Percentiles rank a stretch among this genome's conserved stretches.
phyloP scores from a whole-genome alignment of 2,888 invertebrate species.

The Thereva nobilitata region DNA sequence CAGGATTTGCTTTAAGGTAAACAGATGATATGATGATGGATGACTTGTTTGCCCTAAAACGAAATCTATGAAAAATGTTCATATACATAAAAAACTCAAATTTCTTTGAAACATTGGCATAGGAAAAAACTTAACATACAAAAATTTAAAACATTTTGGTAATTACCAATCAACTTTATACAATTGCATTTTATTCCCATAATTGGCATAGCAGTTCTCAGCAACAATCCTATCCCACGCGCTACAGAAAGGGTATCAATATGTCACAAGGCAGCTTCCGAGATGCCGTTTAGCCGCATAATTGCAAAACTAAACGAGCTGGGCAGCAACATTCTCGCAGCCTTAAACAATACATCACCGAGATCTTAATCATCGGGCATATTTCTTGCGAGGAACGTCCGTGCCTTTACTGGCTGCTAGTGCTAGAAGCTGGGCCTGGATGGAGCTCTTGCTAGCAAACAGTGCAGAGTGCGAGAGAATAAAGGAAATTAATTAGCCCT shows the following conservation, averaged over 20 bases:
- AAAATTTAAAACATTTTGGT: too few species aligned
- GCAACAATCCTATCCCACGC: too few species aligned
- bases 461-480: conserved; percentile 35
- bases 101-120: too few species aligned
- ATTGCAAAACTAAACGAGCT: conserved; percentile 42
- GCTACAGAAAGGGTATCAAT: conserved; percentile 9
- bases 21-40: too few species aligned
- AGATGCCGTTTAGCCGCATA: conserved; percentile 43
- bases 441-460: conserved; percentile 19
- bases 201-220: too few species aligned
- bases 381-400: conserved; percentile 37
- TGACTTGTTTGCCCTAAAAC: too few species aligned
- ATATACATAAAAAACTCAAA: too few species aligned
- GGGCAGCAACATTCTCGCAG: conserved; percentile 36
- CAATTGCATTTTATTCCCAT: too few species aligned
- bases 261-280: conserved; percentile 40
- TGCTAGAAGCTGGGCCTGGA: background rate
- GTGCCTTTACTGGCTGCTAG: conserved; percentile 28
- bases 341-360: conserved; percentile 41
- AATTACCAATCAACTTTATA: too few species aligned
- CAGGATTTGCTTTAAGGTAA: too few species aligned
- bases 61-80: too few species aligned
- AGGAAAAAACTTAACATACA: too few species aligned
- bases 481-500: conserved; percentile 41
- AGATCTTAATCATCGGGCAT: conserved; percentile 40